Percentiles rank a stretch among this genome's conserved stretches.
phyloP scores from a whole-genome alignment of 2,797 vertebrate species.

The Pantherophis alleghaniensis region DNA sequence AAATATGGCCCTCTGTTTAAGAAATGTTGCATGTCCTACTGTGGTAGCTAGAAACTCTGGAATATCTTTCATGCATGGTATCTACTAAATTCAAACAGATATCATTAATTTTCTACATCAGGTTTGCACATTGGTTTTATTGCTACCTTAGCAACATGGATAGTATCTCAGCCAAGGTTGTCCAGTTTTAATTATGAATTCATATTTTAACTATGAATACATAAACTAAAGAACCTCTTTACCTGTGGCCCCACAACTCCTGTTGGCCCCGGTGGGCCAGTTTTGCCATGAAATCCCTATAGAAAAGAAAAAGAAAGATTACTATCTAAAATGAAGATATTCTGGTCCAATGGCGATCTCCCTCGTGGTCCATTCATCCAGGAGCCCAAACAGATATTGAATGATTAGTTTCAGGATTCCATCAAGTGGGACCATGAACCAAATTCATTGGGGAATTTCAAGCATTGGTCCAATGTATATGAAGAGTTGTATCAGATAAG shows the following conservation, averaged over 20 bases:
- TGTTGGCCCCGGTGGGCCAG: constrained; percentile 82
- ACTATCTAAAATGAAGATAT: neutral
- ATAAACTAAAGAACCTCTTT: neutral
- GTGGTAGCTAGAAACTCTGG: neutral
- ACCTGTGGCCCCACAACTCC: constrained; percentile 95
- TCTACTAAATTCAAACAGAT: neutral
- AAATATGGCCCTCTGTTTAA: neutral
- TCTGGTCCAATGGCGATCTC: neutral
- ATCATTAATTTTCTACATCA: neutral
- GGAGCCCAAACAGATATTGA: neutral
- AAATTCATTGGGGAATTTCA: neutral
- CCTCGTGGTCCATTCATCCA: neutral
- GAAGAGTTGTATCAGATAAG: neutral
- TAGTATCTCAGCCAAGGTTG: neutral
- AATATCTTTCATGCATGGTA: neutral
- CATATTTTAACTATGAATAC: neutral
- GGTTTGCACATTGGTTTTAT: neutral
- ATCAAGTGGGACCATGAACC: neutral
- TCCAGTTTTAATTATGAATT: neutral
- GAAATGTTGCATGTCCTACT: neutral
- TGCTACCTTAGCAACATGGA: neutral
- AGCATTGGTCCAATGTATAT: neutral
- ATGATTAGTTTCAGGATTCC: neutral
- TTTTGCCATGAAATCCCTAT: constrained; percentile 94
- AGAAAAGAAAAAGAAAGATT: constrained; percentile 21